Percentiles rank a stretch among this genome's conserved stretches.
phyloP scores from a whole-genome alignment of 2,797 vertebrate species.

The Astyanax mexicanus region DNA sequence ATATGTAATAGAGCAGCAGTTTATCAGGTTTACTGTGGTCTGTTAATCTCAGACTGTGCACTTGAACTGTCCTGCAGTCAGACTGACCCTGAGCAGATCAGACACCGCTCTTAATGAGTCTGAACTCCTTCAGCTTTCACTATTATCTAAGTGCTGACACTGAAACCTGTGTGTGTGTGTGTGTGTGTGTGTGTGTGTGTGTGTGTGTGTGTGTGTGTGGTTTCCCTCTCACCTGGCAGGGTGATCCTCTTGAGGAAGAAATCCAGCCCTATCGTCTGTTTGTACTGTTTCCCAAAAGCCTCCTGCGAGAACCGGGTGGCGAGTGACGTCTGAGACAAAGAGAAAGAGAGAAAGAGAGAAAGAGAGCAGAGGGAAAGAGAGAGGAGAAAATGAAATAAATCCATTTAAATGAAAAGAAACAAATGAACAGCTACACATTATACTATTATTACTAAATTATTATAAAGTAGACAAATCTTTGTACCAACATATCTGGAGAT shows the following conservation, averaged over 20 bases:
- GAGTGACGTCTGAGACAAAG: conserved; percentile 91
- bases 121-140: conserved; percentile 19
- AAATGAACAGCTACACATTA: too few species aligned
- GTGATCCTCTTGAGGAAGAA: conserved; percentile 99
- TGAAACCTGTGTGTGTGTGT: conserved; percentile 1
- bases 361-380: neutral
- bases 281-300: conserved; percentile 98
- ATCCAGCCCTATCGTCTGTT: conserved; percentile 98
- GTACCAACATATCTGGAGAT: too few species aligned
- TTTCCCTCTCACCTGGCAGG: conserved; percentile 91
- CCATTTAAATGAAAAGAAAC: too few species aligned
- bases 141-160: conserved; percentile 5
- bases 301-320: conserved; percentile 96
- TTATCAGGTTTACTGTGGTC: too few species aligned
- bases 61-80: neutral
- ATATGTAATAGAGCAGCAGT: too few species aligned
- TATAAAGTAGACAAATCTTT: too few species aligned
- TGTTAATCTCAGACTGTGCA: neutral
- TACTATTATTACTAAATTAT: too few species aligned
- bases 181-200: conserved; percentile 53
- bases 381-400: too few species aligned
- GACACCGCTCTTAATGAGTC: conserved; percentile 21
- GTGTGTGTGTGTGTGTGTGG: conserved; percentile 11
- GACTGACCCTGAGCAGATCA: neutral
- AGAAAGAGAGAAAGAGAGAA: conserved; percentile 17